A percentile compares a stretch with the other conserved stretches of the same genome.
phyloP scores from a whole-genome alignment of 2,113 vertebrate genomes.

The Malurus melanocephalus region DNA sequence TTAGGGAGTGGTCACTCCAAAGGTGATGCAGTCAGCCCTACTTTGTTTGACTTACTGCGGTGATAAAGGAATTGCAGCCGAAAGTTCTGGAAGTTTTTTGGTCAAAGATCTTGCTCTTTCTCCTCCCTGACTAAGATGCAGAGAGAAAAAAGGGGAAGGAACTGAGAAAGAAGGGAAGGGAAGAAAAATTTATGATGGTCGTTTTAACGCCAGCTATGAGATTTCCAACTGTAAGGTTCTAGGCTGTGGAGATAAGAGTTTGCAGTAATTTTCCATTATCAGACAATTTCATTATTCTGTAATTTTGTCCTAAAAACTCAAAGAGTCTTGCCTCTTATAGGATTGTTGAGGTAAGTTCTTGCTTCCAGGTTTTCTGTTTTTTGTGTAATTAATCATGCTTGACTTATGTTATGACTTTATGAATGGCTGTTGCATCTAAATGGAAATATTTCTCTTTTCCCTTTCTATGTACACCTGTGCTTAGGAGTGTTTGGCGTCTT shows the following conservation, averaged over 20 bases:
- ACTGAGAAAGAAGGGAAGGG: not conserved
- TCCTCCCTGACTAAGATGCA: not conserved
- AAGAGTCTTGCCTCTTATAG: not conserved
- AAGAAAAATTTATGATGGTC: not conserved
- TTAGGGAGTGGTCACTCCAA: not conserved
- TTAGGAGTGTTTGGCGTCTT: not conserved
- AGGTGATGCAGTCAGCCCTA: not conserved
- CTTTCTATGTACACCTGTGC: not conserved
- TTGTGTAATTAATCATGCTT: not conserved
- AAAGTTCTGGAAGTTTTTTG: not conserved
- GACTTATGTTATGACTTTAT: not conserved
- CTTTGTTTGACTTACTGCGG: not conserved
- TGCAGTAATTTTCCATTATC: not conserved
- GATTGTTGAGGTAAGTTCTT: not conserved
- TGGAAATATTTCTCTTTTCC: not conserved
- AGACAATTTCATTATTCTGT: not conserved
- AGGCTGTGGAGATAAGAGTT: not conserved
- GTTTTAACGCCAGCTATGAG: not conserved
- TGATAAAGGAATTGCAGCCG: not conserved
- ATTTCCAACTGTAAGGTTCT: not conserved
- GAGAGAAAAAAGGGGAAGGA: not conserved
- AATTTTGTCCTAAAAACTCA: not conserved
- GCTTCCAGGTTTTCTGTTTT: not conserved
- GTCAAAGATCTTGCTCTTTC: not conserved
- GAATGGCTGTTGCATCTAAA: not conserved